phyloP scores from a whole-genome alignment of 1,140 invertebrate genomes.

The Penaeus japonicus region DNA sequence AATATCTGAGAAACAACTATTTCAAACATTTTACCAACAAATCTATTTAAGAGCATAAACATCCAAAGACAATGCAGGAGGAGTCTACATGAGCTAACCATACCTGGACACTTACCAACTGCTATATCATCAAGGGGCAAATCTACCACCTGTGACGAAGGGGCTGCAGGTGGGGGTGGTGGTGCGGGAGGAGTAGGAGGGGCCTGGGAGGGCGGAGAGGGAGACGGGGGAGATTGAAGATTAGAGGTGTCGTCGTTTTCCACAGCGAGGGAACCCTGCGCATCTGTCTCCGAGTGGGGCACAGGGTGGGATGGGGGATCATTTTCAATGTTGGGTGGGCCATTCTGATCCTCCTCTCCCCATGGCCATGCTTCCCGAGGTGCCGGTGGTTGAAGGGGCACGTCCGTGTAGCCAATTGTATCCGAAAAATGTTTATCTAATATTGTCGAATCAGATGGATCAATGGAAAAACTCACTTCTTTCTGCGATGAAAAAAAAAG shows the following conservation, averaged over 20 bases:
- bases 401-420: slow-evolving; percentile 53
- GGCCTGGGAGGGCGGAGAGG: background rate
- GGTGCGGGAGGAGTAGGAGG: slow-evolving; percentile 27
- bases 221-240: background rate
- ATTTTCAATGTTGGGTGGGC: slow-evolving; percentile 50
- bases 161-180: slow-evolving; percentile 6
- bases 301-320: slow-evolving; percentile 56
- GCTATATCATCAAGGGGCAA: slow-evolving; percentile 62
- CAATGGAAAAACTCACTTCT: slow-evolving; percentile 64
- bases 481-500: slow-evolving; percentile 61
- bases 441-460: slow-evolving; percentile 62
- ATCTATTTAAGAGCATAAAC: background rate
- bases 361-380: slow-evolving; percentile 40
- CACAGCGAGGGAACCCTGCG: background rate
- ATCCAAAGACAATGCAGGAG: background rate
- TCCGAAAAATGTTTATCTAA: slow-evolving; percentile 57
- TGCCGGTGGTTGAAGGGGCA: slow-evolving; percentile 40
- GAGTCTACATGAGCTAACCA: background rate
- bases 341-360: slow-evolving; percentile 29
- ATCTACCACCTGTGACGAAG: slow-evolving; percentile 62
- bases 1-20: background rate
- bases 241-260: background rate
- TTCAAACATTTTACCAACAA: background rate
- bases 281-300: background rate
- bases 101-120: slow-evolving; percentile 62